Evolutionary conservation across 2,797 vertebrate genomes (phyloP).

Genomic region (Bucorvus abyssinicus): DNA sequence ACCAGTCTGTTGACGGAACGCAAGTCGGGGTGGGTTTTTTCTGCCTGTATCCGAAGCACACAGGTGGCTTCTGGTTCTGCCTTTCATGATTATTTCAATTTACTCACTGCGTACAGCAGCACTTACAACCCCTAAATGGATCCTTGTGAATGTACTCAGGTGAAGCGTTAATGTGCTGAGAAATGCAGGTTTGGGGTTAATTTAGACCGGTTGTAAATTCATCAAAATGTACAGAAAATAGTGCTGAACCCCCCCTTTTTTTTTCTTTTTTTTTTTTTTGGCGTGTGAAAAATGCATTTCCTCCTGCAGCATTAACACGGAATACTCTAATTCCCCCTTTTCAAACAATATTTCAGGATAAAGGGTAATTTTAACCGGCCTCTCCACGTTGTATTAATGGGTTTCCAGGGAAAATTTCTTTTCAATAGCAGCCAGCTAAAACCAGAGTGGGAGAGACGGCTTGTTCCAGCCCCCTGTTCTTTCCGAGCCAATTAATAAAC

Average conservation of each 20-base stretch:
- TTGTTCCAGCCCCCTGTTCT: not conserved
- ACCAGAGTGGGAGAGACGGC: not conserved
- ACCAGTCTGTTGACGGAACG: not conserved
- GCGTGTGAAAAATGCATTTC: not conserved
- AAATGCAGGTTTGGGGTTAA: not conserved
- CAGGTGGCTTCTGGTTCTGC: not conserved
- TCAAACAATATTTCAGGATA: not conserved
- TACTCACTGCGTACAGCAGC: not conserved
- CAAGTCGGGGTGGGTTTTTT: not conserved
- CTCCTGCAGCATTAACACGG: not conserved
- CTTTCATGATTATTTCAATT: not conserved
- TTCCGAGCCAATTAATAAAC: not conserved
- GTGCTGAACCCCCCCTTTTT: not conserved
- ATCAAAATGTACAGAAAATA: not conserved
- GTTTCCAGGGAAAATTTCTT: not conserved
- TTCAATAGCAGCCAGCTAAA: not conserved
- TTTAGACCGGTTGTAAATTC: not conserved
- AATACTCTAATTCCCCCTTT: not conserved
- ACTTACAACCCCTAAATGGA: not conserved
- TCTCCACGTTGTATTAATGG: not conserved
- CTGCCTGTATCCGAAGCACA: not conserved
- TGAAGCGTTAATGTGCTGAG: not conserved
- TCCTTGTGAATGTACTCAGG: not conserved
- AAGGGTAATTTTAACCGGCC: not conserved
- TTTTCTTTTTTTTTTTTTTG: not conserved